These are phyloP conservation scores for Perdita meconis DNA, from an alignment of 2,888 invertebrate genomes.

Conservation along the genomic window DNA sequence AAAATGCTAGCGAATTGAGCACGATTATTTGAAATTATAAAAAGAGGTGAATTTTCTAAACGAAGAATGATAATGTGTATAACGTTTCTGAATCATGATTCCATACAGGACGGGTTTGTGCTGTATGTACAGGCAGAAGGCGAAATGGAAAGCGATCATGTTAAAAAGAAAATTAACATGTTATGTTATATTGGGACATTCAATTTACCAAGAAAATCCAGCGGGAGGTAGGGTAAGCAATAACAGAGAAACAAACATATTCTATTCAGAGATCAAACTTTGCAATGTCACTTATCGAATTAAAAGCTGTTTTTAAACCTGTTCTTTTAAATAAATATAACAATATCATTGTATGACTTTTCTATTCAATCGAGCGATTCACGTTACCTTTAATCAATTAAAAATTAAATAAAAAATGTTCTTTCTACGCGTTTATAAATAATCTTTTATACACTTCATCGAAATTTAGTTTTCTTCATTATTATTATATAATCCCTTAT, in stretches of 20 bases:
- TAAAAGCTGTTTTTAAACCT: slow-evolving; percentile 59
- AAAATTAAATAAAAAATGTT: slow-evolving; percentile 29
- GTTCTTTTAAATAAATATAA: slow-evolving; percentile 34
- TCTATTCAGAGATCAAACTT: slow-evolving; percentile 81
- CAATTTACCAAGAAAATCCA: slow-evolving; percentile 85
- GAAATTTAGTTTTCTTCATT: slow-evolving; percentile 7
- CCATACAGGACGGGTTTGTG: slow-evolving; percentile 82
- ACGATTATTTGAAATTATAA: slow-evolving; percentile 37
- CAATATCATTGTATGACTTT: slow-evolving; percentile 35
- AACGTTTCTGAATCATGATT: slow-evolving; percentile 81
- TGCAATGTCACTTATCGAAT: slow-evolving; percentile 64
- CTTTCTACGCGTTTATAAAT: slow-evolving; percentile 15
- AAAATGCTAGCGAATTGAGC: slow-evolving; percentile 51
- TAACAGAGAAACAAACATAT: slow-evolving; percentile 84
- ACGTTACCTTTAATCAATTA: slow-evolving; percentile 23
- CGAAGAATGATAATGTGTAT: slow-evolving; percentile 59
- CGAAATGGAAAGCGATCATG: slow-evolving; percentile 64
- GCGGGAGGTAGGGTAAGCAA: slow-evolving; percentile 84
- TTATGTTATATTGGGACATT: slow-evolving; percentile 82
- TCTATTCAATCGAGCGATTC: slow-evolving; percentile 19
- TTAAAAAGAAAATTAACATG: slow-evolving; percentile 65
- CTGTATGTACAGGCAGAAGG: slow-evolving; percentile 70
- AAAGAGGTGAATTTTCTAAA: slow-evolving; percentile 50
- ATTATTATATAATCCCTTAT: slow-evolving; percentile 10
- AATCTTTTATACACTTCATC: slow-evolving; percentile 17